phyloP scores from a whole-genome alignment of 1,140 invertebrate species.

The Drosophila fuyamai region DNA sequence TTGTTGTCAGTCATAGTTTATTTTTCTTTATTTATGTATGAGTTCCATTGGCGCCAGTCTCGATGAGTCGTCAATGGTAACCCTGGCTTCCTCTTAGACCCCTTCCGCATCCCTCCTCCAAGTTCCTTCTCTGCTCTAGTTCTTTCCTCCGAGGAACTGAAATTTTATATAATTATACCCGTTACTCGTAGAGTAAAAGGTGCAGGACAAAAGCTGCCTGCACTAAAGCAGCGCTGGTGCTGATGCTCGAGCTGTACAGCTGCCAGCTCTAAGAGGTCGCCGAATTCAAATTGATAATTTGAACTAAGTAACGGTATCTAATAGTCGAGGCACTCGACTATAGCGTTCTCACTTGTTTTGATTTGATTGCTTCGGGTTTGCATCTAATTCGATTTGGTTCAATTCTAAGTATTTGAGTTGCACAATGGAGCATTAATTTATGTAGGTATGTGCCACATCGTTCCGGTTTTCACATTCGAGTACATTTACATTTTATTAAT shows the following conservation, averaged over 20 bases:
- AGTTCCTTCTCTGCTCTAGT: conserved; percentile 36
- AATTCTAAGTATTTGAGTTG: conserved; percentile 41
- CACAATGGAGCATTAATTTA: conserved; percentile 41
- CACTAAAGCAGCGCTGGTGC: too few species aligned
- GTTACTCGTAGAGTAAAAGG: too few species aligned
- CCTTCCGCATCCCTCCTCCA: neutral
- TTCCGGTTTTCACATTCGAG: neutral
- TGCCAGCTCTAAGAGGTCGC: too few species aligned
- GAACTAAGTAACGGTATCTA: too few species aligned
- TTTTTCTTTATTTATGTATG: conserved; percentile 8
- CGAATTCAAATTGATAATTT: too few species aligned
- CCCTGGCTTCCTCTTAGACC: conserved; percentile 24
- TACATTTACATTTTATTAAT: conserved; percentile 25
- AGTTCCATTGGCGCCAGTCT: conserved; percentile 67
- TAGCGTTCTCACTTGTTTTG: too few species aligned
- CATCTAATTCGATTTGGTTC: conserved; percentile 60
- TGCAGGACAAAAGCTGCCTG: too few species aligned
- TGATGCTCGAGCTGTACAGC: too few species aligned
- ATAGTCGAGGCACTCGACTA: too few species aligned
- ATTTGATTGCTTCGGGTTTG: conserved; percentile 37
- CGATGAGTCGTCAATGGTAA: conserved; percentile 21
- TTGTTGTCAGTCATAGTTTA: conserved; percentile 47
- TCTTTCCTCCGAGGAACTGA: conserved; percentile 33
- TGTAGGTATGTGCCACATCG: conserved; percentile 42
- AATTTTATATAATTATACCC: too few species aligned